Percentiles rank a stretch among this genome's conserved stretches.
Conservation (phyloP, 2,888 invertebrate species). For the Cryptocephalus primarius region DNA sequence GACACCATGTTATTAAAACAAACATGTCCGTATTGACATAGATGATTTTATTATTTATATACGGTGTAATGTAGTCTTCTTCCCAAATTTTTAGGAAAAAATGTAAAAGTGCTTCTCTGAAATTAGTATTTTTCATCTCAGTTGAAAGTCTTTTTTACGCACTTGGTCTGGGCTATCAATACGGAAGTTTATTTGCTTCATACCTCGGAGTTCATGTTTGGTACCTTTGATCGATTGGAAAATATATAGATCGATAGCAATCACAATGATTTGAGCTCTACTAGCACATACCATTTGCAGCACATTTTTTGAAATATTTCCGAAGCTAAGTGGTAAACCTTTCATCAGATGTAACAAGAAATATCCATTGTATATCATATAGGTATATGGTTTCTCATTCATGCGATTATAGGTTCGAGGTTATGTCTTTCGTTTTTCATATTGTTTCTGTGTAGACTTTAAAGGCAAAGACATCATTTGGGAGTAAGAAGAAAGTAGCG, state of each 20-base stretch:
- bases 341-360: conserved; percentile 1
- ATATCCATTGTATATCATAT: background rate
- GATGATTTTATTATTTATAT: background rate
- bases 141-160: background rate
- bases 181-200: conserved; percentile 2
- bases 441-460: no score
- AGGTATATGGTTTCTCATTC: no score
- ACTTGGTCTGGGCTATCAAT: conserved; percentile 3
- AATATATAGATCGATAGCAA: background rate
- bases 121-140: background rate
- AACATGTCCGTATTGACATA: background rate
- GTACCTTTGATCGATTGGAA: conserved; percentile 4
- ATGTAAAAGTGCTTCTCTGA: background rate
- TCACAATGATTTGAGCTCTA: background rate
- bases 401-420: no score
- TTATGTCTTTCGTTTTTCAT: no score
- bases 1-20: background rate
- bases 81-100: background rate
- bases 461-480: no score
- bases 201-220: conserved; percentile 3
- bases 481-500: no score
- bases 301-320: conserved; percentile 1
- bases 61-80: background rate
- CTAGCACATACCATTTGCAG: background rate
- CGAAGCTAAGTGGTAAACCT: background rate